These are phyloP conservation scores for Sternarchorhynchus goeldii DNA, from an alignment of 2,797 vertebrate genomes.

Conservation along the genomic window DNA sequence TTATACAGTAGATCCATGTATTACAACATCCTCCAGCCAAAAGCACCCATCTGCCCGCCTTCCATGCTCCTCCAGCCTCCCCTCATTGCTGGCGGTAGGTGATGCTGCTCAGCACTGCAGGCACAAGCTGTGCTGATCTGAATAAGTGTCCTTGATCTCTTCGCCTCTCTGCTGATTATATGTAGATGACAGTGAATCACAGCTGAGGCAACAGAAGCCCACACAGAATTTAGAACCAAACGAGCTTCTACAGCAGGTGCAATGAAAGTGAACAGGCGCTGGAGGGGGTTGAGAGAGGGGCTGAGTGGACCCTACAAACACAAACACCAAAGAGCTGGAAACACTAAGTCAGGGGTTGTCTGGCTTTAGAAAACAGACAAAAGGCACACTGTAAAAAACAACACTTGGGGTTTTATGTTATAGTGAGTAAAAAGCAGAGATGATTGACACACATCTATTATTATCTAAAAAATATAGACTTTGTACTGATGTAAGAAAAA, in stretches of 20 bases:
- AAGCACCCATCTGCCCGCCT: conserved; percentile 6
- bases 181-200: conserved; percentile 15
- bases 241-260: conserved; percentile 19
- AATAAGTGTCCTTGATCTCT: conserved; percentile 14
- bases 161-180: conserved; percentile 19
- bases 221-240: conserved; percentile 5
- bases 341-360: not conserved
- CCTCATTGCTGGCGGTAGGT: not conserved
- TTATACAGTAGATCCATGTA: conserved; percentile 33
- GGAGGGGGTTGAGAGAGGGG: not conserved
- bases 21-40: conserved; percentile 25
- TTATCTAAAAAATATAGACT: not conserved
- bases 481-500: not conserved
- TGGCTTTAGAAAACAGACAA: not conserved
- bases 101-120: not conserved
- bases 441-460: not conserved
- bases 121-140: conserved; percentile 14
- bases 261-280: conserved; percentile 10
- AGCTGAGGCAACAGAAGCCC: conserved; percentile 8
- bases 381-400: not conserved
- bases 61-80: conserved; percentile 5
- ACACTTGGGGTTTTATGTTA: not conserved
- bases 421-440: too few species aligned
- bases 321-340: conserved; percentile 3
- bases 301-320: not conserved